These are phyloP conservation scores for Pogonomyrmex barbatus DNA, from an alignment of 1,140 invertebrate genomes.

Conservation along the genomic window DNA sequence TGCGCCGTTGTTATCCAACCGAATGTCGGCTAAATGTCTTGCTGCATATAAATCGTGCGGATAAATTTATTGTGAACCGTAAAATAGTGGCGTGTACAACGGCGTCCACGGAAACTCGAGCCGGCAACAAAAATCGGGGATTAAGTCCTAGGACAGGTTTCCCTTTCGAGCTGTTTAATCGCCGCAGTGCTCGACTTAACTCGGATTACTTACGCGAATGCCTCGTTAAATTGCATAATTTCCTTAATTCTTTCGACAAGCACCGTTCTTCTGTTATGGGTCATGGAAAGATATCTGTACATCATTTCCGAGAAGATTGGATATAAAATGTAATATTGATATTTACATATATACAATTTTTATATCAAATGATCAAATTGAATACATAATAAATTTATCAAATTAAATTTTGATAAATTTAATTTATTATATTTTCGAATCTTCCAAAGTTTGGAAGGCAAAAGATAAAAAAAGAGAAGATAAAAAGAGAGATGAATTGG, in stretches of 20 bases:
- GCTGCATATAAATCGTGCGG: conserved; percentile 27
- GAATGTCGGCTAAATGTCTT: conserved; percentile 35
- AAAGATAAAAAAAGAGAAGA: neutral
- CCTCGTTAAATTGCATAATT: conserved; percentile 61
- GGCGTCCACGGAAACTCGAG: conserved; percentile 23
- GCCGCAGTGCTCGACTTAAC: conserved; percentile 51
- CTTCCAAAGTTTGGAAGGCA: neutral
- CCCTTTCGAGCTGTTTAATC: conserved; percentile 54
- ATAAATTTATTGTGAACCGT: conserved; percentile 39
- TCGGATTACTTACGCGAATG: conserved; percentile 58
- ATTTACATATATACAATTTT: neutral
- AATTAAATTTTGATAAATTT: too few species aligned
- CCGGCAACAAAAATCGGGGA: conserved; percentile 50
- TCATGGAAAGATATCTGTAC: neutral
- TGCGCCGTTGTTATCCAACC: conserved; percentile 6
- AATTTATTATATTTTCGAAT: neutral
- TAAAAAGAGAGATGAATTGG: neutral
- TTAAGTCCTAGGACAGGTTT: conserved; percentile 54
- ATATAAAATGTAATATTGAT: neutral
- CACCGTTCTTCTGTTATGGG: conserved; percentile 31
- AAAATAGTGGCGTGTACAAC: conserved; percentile 9
- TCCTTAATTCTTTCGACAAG: conserved; percentile 30
- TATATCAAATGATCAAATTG: neutral
- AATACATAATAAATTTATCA: neutral
- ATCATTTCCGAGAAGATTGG: neutral